Percentiles rank a stretch among this genome's conserved stretches.
Evolutionary conservation across 2,113 vertebrate species (phyloP).

Genomic region (Pseudopodoces humilis): DNA sequence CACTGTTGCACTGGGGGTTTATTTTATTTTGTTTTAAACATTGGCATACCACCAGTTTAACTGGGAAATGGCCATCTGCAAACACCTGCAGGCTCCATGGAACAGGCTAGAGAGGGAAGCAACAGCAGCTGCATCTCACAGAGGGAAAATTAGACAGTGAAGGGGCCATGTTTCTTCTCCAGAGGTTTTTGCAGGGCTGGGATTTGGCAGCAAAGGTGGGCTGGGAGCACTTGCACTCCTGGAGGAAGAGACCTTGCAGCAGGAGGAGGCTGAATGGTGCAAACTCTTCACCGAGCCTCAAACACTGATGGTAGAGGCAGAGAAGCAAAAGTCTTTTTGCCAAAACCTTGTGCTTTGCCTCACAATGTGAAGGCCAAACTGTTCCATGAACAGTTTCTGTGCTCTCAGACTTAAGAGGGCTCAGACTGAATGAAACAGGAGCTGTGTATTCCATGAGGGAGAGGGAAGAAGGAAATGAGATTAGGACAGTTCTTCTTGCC

Average conservation of each 20-base stretch:
- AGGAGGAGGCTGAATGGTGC: not conserved
- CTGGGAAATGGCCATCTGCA: not conserved
- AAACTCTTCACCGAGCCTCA: not conserved
- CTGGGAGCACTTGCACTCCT: not conserved
- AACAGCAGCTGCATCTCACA: not conserved
- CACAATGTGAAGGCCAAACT: not conserved
- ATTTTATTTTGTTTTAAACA: constrained; percentile 47
- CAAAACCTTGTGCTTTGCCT: not conserved
- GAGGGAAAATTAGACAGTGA: not conserved
- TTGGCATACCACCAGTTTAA: constrained; percentile 4
- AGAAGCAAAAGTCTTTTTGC: not conserved
- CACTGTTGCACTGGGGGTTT: not conserved
- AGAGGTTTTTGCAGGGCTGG: not conserved
- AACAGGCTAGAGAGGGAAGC: not conserved
- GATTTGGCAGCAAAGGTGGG: not conserved
- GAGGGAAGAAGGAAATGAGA: not conserved
- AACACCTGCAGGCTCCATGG: constrained; percentile 28
- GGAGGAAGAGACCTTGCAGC: not conserved
- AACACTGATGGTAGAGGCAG: not conserved
- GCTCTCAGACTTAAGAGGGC: not conserved
- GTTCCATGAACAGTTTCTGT: not conserved
- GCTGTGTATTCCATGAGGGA: not conserved
- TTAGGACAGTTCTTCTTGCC: not conserved
- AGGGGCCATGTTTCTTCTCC: not conserved
- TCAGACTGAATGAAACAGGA: not conserved